Conservation (phyloP, 2,888 invertebrate genomes). For the Xylota segnis region DNA sequence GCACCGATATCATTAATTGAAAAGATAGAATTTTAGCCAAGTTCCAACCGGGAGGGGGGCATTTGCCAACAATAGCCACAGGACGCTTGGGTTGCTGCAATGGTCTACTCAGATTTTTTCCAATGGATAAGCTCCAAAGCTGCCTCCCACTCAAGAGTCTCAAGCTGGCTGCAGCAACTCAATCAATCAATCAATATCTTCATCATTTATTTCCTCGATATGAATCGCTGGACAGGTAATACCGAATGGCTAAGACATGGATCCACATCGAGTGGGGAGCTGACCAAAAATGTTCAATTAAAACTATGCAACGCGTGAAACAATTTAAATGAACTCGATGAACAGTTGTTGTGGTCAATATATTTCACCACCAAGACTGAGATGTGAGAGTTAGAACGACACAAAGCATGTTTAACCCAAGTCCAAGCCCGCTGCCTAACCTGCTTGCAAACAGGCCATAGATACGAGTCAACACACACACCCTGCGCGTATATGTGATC, state of each 20-base stretch:
- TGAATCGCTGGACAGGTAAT: slow-evolving; percentile 41
- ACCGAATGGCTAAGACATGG: slow-evolving; percentile 36
- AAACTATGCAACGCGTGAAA: slow-evolving; percentile 50
- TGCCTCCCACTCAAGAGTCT: slow-evolving; percentile 67
- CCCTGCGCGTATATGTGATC: slow-evolving; percentile 32
- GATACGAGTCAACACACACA: slow-evolving; percentile 23
- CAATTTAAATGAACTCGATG: slow-evolving; percentile 71
- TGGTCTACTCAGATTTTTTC: slow-evolving; percentile 65
- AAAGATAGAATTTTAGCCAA: slow-evolving; percentile 68
- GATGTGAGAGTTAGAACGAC: slow-evolving; percentile 60
- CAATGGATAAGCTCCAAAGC: slow-evolving; percentile 66
- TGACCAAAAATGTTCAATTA: slow-evolving; percentile 55
- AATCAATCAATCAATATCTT: slow-evolving; percentile 77
- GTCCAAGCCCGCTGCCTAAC: slow-evolving; percentile 57
- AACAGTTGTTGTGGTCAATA: slow-evolving; percentile 70
- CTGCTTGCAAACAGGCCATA: slow-evolving; percentile 44
- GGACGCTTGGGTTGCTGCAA: slow-evolving; percentile 64
- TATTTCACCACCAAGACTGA: no score
- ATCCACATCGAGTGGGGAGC: slow-evolving; percentile 20
- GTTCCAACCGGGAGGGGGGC: not conserved
- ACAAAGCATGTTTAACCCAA: slow-evolving; percentile 53
- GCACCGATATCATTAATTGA: slow-evolving; percentile 71
- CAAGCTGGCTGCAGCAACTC: slow-evolving; percentile 51
- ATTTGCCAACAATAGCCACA: slow-evolving; percentile 58
- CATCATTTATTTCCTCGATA: slow-evolving; percentile 62